Conservation (phyloP, 2,888 invertebrate genomes). For the Petrophora chlorosata region DNA sequence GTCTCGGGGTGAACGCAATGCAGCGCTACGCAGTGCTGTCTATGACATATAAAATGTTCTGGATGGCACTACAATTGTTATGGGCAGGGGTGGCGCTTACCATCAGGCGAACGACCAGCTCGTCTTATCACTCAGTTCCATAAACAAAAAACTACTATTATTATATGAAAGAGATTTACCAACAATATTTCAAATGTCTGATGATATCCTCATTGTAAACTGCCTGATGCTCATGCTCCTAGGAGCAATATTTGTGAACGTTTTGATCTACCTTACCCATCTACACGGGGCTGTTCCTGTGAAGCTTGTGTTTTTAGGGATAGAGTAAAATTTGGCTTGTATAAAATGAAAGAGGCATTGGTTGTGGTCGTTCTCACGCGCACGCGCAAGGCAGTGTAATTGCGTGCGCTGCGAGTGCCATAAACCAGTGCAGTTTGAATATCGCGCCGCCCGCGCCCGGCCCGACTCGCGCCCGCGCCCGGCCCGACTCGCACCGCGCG, state of each 20-base stretch:
- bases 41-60: too few species aligned
- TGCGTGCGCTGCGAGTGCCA: slow-evolving; percentile 12
- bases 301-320: not conserved
- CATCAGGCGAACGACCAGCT: too few species aligned
- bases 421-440: slow-evolving; percentile 5
- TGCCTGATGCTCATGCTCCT: not conserved
- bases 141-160: too few species aligned
- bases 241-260: not conserved
- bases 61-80: too few species aligned
- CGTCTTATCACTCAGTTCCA: too few species aligned
- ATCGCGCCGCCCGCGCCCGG: too few species aligned
- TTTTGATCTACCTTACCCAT: not conserved
- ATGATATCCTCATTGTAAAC: not conserved
- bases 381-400: slow-evolving; percentile 4
- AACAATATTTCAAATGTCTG: too few species aligned
- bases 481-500: not conserved
- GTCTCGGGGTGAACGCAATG: too few species aligned
- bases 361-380: not conserved
- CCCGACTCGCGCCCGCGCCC: not conserved
- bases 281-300: not conserved
- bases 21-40: too few species aligned
- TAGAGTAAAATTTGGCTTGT: not conserved
- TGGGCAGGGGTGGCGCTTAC: too few species aligned
- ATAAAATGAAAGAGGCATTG: not conserved
- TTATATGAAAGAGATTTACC: too few species aligned